These are phyloP conservation scores for Drosophila jambulina DNA, from an alignment of 1,140 invertebrate species.

Conservation along the genomic window DNA sequence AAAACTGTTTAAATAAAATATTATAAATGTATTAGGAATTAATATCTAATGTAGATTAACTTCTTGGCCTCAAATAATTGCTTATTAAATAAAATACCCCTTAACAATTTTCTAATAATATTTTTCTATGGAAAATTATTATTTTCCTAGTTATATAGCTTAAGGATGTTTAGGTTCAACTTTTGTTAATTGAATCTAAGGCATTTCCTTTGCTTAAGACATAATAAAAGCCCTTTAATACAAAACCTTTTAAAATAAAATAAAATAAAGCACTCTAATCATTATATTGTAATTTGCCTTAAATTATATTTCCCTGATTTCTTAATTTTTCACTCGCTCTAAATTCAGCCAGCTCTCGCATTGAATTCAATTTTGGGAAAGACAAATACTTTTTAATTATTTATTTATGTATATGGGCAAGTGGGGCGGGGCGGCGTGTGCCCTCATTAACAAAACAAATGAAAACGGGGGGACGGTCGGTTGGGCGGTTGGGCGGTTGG, in stretches of 20 bases:
- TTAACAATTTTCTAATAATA: too few species aligned
- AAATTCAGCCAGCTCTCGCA: neutral
- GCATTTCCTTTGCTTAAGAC: neutral
- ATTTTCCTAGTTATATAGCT: neutral
- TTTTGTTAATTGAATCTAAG: neutral
- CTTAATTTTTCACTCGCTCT: neutral
- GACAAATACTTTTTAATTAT: constrained; percentile 58
- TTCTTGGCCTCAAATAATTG: too few species aligned
- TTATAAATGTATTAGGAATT: too few species aligned
- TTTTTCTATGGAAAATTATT: too few species aligned
- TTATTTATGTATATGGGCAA: constrained; percentile 49
- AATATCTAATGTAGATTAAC: too few species aligned
- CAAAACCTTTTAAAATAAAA: neutral
- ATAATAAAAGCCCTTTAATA: neutral
- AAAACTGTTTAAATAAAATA: too few species aligned
- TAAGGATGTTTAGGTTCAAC: neutral
- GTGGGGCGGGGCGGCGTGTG: constrained; percentile 3
- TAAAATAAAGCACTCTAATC: neutral
- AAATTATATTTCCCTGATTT: neutral
- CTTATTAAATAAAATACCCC: too few species aligned
- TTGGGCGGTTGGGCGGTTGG: neutral
- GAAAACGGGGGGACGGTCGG: constrained; percentile 3
- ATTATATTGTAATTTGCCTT: neutral
- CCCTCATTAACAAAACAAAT: constrained; percentile 57
- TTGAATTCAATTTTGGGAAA: constrained; percentile 55